Evolutionary conservation across 2,797 vertebrate genomes (phyloP).

Genomic region (Sebastes steindachneri): DNA sequence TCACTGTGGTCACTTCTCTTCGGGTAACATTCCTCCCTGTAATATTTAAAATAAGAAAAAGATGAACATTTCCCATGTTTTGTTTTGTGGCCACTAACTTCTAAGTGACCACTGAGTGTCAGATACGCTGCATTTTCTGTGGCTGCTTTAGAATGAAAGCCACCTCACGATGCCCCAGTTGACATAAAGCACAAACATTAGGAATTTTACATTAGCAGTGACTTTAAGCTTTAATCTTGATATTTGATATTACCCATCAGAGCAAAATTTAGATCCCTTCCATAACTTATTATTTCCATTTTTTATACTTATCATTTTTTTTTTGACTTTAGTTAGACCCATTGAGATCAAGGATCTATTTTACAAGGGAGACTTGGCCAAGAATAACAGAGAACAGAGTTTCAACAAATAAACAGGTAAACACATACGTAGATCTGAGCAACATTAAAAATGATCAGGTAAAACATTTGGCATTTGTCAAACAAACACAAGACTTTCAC

Average conservation of each 20-base stretch:
- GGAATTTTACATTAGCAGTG: neutral
- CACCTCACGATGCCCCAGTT: neutral
- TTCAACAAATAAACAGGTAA: too few species aligned
- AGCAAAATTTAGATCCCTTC: accelerated
- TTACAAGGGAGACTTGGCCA: too few species aligned
- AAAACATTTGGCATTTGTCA: too few species aligned
- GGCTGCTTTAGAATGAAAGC: neutral
- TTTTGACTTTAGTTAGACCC: too few species aligned
- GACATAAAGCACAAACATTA: neutral
- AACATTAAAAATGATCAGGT: too few species aligned
- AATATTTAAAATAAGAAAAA: neutral
- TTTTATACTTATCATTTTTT: too few species aligned
- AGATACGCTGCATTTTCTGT: neutral
- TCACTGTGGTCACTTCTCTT: neutral
- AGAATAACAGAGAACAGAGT: too few species aligned
- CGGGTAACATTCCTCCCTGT: neutral
- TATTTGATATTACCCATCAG: too few species aligned
- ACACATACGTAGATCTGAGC: too few species aligned
- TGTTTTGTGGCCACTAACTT: neutral
- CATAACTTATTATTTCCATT: too few species aligned
- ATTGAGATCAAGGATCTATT: too few species aligned
- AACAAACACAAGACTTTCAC: too few species aligned
- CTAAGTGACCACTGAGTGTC: neutral
- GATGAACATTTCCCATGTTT: neutral
- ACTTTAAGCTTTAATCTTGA: neutral